Percentiles rank a stretch among this genome's conserved stretches.
phyloP scores from a whole-genome alignment of 64 coral and sea anemone species.

The Trachythela sp. region DNA sequence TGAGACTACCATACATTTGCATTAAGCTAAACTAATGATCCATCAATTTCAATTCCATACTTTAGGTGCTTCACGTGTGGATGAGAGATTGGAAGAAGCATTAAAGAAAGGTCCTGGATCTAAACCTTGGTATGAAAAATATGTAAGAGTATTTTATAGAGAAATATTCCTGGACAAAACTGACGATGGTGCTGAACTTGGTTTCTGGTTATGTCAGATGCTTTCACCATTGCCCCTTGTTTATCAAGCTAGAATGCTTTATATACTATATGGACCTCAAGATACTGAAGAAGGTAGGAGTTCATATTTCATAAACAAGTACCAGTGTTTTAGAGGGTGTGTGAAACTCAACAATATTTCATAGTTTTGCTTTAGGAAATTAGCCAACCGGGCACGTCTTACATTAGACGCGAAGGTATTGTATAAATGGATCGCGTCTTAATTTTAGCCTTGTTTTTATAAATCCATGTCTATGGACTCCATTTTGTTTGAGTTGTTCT shows the following conservation, averaged over 20 bases:
- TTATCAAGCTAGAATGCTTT: slow-evolving; percentile 86
- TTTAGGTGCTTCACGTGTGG: slow-evolving; percentile 74
- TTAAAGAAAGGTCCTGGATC: slow-evolving; percentile 71
- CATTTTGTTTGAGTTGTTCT: too few species aligned
- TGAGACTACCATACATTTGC: too few species aligned
- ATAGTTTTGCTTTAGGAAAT: too few species aligned
- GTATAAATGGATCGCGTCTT: too few species aligned
- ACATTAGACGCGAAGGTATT: too few species aligned
- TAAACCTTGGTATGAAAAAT: slow-evolving; percentile 84
- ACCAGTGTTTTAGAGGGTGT: too few species aligned
- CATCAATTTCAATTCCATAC: not conserved
- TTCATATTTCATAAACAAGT: not conserved
- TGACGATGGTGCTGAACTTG: slow-evolving; percentile 58
- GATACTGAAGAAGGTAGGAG: slow-evolving; percentile 6
- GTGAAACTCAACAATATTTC: too few species aligned
- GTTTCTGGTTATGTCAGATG: slow-evolving; percentile 91
- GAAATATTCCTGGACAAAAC: slow-evolving; percentile 93
- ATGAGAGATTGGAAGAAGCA: slow-evolving; percentile 76
- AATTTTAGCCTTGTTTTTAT: too few species aligned
- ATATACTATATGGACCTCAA: slow-evolving; percentile 78
- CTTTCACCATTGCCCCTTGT: slow-evolving; percentile 89
- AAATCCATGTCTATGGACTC: too few species aligned
- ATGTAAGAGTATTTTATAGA: slow-evolving; percentile 93
- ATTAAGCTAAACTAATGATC: too few species aligned
- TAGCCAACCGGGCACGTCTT: too few species aligned